Evolutionary conservation across 53 echinoderm and acorn worm genomes (phyloP).

Genomic region (Paelopatides confundens): DNA sequence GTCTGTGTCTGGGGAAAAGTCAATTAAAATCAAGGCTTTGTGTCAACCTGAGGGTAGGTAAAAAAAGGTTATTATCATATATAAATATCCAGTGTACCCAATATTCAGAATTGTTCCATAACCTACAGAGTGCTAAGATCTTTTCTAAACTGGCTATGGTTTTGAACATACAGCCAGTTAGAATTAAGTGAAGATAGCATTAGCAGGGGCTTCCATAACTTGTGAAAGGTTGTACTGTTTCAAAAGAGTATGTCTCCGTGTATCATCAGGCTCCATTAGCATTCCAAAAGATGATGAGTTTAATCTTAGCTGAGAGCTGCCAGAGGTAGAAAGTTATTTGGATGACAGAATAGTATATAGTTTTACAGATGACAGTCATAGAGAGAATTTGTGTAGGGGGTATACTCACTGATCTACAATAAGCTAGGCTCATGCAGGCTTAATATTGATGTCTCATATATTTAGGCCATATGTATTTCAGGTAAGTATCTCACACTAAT

Average conservation of each 20-base stretch:
- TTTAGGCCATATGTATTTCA: slow-evolving; percentile 62
- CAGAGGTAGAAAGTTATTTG: slow-evolving; percentile 59
- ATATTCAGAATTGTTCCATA: slow-evolving; percentile 63
- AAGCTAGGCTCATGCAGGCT: slow-evolving; percentile 50
- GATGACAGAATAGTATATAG: slow-evolving; percentile 72
- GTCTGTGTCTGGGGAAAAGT: slow-evolving; percentile 51
- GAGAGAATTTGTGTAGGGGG: neutral
- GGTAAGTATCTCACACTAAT: slow-evolving; percentile 45
- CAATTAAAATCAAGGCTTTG: slow-evolving; percentile 64
- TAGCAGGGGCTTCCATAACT: neutral
- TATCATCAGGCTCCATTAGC: slow-evolving; percentile 73
- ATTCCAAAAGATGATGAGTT: slow-evolving; percentile 72
- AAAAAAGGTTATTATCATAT: slow-evolving; percentile 68
- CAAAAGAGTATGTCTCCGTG: slow-evolving; percentile 44
- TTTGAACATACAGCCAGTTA: slow-evolving; percentile 63
- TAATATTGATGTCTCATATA: slow-evolving; percentile 48
- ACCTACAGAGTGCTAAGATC: slow-evolving; percentile 42
- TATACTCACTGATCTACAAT: slow-evolving; percentile 53
- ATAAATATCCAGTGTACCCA: slow-evolving; percentile 75
- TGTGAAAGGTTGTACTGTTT: neutral
- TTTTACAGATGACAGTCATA: neutral
- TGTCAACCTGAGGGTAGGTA: slow-evolving; percentile 67
- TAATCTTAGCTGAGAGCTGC: slow-evolving; percentile 45
- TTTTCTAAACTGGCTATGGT: slow-evolving; percentile 68
- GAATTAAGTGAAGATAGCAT: slow-evolving; percentile 49